Base-by-base conservation (phyloP, 2,797 vertebrate species). In the Sebastes itinus region DNA sequence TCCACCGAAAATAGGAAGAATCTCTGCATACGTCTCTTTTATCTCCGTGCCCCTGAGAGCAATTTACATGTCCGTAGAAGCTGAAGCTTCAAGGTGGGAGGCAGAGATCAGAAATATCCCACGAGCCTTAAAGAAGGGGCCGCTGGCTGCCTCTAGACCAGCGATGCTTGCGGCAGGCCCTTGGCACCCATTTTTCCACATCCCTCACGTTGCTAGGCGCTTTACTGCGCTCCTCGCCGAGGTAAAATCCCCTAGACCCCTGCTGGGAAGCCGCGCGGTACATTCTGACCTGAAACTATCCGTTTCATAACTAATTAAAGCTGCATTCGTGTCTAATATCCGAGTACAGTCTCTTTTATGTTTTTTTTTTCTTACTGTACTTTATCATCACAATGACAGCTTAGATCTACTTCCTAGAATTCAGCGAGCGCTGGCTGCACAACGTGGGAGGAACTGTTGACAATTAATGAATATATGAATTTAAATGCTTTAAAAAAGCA, bases 61-160 rank as follows among this genome's bases (percentile, higher is more conserved):
- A 94, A 91, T 94, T 90, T 87, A 82, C 85, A 84, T 22, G 72
- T 72, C 85, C 89, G 32, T 87, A 83, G 38, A 85, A 89, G 73
- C 69, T 81, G 72, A 61, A 77, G 62, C 30, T 81, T 86, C 72
- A 77, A 76, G 80, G 72, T 72, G 61, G 78, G 85, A 75, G 75
- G 52, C 35, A 75, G 75, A 70, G 46, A 87, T 89, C 77, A 79
- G 46, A 90, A 82, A 70, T 83, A 7, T 78, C 69, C 80, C 72
- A 52, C 0, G 9, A 33, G 58, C 49, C 71, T 62, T n/a, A 80
- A 75, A 68, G 56, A 77, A 75, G 4, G 28, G 1, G 54, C 70
- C 2, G 6, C 27, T 16, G 72, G 65, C 75, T 68, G 61, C 82
- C 42, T 87, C 71, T 71, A 80, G 54, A 77, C 72, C 76, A 75